Evolutionary conservation across 2,888 invertebrate genomes (phyloP).

Genomic region (Aleiodes alternator): DNA sequence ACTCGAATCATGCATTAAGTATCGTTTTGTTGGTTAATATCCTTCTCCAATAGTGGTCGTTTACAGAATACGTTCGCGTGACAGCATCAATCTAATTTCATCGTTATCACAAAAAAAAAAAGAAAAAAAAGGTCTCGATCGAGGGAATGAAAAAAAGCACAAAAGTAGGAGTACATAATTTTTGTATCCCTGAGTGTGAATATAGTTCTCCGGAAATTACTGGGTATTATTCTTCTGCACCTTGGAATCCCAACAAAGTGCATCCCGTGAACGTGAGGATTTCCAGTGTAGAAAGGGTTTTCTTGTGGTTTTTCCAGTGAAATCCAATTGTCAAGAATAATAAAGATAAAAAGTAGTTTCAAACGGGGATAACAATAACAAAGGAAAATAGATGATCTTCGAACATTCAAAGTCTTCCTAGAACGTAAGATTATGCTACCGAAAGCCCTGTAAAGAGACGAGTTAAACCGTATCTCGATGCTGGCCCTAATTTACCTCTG

Average conservation of each 20-base stretch:
- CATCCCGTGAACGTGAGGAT: neutral
- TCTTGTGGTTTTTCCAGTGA: neutral
- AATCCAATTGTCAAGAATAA: conserved; percentile 21
- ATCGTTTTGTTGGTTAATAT: neutral
- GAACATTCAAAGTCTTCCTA: conserved; percentile 63
- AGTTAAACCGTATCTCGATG: conserved; percentile 39
- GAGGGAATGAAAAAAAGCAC: neutral
- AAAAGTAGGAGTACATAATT: conserved; percentile 39
- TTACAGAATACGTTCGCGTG: neutral
- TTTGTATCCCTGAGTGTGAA: conserved; percentile 45
- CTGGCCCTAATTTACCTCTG: conserved; percentile 40
- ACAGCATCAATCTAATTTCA: conserved; percentile 6
- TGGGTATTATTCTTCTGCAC: conserved; percentile 22
- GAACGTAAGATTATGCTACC: conserved; percentile 66
- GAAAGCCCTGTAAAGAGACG: conserved; percentile 45
- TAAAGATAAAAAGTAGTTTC: conserved; percentile 20
- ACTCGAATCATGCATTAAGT: neutral
- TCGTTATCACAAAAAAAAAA: neutral
- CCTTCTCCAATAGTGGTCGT: neutral
- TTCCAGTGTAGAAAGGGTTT: no score
- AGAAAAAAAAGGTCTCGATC: neutral
- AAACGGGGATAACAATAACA: conserved; percentile 38
- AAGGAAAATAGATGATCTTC: conserved; percentile 47
- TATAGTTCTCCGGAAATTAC: conserved; percentile 26
- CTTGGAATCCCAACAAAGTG: conserved; percentile 30